These are phyloP conservation scores for Sebastes steindachneri DNA, from an alignment of 2,797 vertebrate species.

Conservation along the genomic window DNA sequence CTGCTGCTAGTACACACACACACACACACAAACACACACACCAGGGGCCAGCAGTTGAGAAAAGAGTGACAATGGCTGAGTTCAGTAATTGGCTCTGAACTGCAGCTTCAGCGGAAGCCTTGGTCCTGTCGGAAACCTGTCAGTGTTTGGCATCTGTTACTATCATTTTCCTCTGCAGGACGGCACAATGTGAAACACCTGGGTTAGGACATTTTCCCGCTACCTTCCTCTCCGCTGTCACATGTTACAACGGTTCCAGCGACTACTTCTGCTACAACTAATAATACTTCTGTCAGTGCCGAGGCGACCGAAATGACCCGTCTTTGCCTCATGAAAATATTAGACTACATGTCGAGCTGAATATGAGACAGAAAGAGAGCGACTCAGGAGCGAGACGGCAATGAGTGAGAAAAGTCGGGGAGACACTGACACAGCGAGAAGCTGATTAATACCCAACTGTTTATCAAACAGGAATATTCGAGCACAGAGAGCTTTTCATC, in stretches of 20 bases:
- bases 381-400: constrained; percentile 8
- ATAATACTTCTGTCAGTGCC: constrained; percentile 64
- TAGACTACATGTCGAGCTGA: constrained; percentile 1
- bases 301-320: constrained; percentile 41
- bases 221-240: constrained; percentile 51
- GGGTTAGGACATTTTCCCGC: constrained; percentile 42
- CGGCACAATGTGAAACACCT: constrained; percentile 50
- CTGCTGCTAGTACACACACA: not conserved
- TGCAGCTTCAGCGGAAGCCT: constrained; percentile 74
- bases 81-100: constrained; percentile 75
- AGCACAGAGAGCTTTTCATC: constrained; percentile 47
- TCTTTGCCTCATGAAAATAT: constrained; percentile 35
- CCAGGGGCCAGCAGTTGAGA: constrained; percentile 17
- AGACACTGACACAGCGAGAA: constrained; percentile 43
- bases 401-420: constrained; percentile 18
- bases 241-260: constrained; percentile 36
- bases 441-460: constrained; percentile 61
- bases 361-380: constrained; percentile 3
- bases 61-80: constrained; percentile 60
- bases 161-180: constrained; percentile 53
- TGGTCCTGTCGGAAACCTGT: constrained; percentile 59
- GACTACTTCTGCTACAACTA: constrained; percentile 40
- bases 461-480: constrained; percentile 61
- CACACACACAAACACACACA: not conserved
- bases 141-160: constrained; percentile 61